Evolutionary conservation across 1,140 invertebrate genomes (phyloP).

Genomic region (Bacillus rossius): DNA sequence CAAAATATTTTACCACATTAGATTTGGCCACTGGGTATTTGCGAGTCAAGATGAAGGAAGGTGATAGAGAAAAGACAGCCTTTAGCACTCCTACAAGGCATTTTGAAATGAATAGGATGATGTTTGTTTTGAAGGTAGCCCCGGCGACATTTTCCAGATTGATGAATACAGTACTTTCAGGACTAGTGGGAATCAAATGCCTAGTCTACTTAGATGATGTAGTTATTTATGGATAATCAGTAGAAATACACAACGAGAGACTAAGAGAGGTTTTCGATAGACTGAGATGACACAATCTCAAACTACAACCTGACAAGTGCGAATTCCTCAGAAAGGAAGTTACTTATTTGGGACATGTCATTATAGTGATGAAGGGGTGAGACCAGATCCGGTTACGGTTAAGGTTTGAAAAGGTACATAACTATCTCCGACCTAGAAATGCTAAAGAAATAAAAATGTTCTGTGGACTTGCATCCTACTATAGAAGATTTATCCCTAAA

Average conservation of each 20-base stretch:
- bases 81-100: constrained; percentile 36
- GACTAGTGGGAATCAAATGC: constrained; percentile 21
- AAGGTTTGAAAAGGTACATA: constrained; percentile 14
- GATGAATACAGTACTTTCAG: constrained; percentile 24
- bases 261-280: constrained; percentile 31
- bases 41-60: constrained; percentile 13
- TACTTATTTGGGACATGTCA: constrained; percentile 29
- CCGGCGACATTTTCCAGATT: constrained; percentile 32
- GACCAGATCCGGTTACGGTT: constrained; percentile 20
- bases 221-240: constrained; percentile 32
- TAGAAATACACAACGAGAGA: constrained; percentile 39
- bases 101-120: constrained; percentile 34
- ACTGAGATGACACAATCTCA: constrained; percentile 33
- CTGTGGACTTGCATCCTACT: constrained; percentile 28
- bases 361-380: constrained; percentile 21
- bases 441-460: constrained; percentile 22
- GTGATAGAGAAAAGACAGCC: constrained; percentile 42
- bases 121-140: constrained; percentile 37
- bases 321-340: constrained; percentile 28
- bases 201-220: constrained; percentile 18
- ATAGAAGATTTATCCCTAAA: constrained; percentile 36
- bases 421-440: constrained; percentile 21
- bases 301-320: constrained; percentile 41
- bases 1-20: constrained; percentile 33
- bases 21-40: constrained; percentile 38